Evolutionary conservation across 2,113 vertebrate species (phyloP), one percentile per base, ranked within the genome.

Genomic region (Nothocercus julius): DNA sequence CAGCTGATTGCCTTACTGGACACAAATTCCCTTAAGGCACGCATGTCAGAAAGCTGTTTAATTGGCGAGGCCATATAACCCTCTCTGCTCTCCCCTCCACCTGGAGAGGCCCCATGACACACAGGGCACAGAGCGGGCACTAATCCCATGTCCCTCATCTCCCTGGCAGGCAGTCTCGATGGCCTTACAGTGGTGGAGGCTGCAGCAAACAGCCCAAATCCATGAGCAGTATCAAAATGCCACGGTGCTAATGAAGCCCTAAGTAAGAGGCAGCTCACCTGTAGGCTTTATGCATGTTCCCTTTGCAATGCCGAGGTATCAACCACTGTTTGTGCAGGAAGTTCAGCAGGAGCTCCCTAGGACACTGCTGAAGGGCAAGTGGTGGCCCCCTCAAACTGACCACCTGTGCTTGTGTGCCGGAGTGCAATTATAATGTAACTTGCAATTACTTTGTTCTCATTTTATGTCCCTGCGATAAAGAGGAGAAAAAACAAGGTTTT

Each of bases 371-470:
- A 70, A 87, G 66, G 44, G 11, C 47, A 64, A 47, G 30, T 38
- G 1, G 1, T 38, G 56, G 40, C 9, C 4, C 44, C 44, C 18
- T 13, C 10, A 61, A 0, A 1, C 42, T 56, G 72, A 69, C 16
- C 1, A 0, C 80, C 2, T 21, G 14, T 44, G 51, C 16, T 44
- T 4, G 42, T 45, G 79, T 0, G 0, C 24, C 8, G 11, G 54
- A 42, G 32, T 9, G 17, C 3, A 1, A 44, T 44, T 25, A 21
- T 54, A 51, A 25, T 4, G 5, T 20, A 80, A 34, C 2, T 1
- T 34, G 51, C 36, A 38, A 36, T 70, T 58, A 19, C 9, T 27
- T 54, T 77, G 5, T 10, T 79, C 67, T 82, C 32, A 21, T 24
- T 70, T 64, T 22, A 73, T 7, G 1, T 27, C 18, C 30, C 9